phyloP scores from a whole-genome alignment of 1,140 invertebrate species.

The Cotesia vestalis region DNA sequence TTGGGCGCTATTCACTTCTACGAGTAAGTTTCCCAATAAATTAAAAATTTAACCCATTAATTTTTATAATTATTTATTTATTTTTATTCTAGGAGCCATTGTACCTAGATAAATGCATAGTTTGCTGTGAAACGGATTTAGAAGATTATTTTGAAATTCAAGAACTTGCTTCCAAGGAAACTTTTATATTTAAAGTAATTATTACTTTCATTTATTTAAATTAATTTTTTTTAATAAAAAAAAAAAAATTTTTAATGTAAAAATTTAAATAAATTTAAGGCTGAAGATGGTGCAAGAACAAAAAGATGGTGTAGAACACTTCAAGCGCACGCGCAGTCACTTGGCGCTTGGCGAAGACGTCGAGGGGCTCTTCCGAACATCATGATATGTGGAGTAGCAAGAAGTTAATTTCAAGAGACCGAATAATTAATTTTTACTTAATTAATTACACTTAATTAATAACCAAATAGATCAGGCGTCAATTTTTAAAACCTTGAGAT shows the following conservation, averaged over 20 bases:
- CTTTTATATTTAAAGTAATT: constrained; percentile 91
- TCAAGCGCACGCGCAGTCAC: constrained; percentile 88
- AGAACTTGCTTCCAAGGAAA: constrained; percentile 91
- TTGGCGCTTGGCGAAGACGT: constrained; percentile 89
- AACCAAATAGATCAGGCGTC: too few relatives aligned
- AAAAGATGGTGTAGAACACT: constrained; percentile 89
- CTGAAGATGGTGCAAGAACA: constrained; percentile 84
- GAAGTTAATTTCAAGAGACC: constrained; percentile 46
- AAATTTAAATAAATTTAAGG: constrained; percentile 62
- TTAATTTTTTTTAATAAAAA: neutral
- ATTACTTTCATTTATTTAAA: constrained; percentile 3
- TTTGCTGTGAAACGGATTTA: constrained; percentile 85
- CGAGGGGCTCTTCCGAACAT: constrained; percentile 94
- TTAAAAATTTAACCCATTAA: neutral
- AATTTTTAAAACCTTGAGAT: constrained; percentile 24
- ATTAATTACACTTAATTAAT: too few relatives aligned
- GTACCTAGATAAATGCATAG: constrained; percentile 88
- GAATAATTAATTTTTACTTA: too few relatives aligned
- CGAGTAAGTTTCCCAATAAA: constrained; percentile 68
- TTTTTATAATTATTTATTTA: constrained; percentile 13
- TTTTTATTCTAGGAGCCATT: constrained; percentile 77
- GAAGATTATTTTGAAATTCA: constrained; percentile 96
- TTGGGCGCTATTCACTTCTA: constrained; percentile 84
- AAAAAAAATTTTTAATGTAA: neutral
- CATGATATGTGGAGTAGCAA: constrained; percentile 83